Conservation (phyloP, 2,888 invertebrate genomes). For the Pherbina coryleti region DNA sequence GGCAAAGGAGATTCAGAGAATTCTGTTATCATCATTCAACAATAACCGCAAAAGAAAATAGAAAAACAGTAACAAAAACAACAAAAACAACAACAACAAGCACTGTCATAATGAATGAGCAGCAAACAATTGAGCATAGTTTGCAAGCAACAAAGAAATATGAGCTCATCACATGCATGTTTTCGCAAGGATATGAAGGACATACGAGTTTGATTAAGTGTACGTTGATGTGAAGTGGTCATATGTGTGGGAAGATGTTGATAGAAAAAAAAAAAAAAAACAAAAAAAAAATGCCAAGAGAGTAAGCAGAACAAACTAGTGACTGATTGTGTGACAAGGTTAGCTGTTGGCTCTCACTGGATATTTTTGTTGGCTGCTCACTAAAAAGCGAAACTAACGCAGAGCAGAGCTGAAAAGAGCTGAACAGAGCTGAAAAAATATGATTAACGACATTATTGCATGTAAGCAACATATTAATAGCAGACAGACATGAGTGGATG, state of each 20-base stretch:
- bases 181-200: neutral
- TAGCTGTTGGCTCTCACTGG: no score
- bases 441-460: slow-evolving; percentile 37
- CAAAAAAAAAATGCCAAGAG: neutral
- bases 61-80: neutral
- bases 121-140: neutral
- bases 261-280: no score
- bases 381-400: neutral
- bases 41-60: neutral
- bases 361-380: neutral
- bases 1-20: neutral
- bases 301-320: neutral
- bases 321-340: neutral
- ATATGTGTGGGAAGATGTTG: neutral
- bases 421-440: neutral
- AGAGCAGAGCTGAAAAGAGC: neutral
- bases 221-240: neutral
- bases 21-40: slow-evolving; percentile 1
- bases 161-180: neutral
- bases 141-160: neutral
- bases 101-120: neutral
- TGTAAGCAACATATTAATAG: slow-evolving; percentile 30
- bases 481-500: neutral
- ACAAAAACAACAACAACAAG: neutral
- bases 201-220: neutral